phyloP scores from a whole-genome alignment of 2,113 vertebrate species.

The Anthoscopus minutus region DNA sequence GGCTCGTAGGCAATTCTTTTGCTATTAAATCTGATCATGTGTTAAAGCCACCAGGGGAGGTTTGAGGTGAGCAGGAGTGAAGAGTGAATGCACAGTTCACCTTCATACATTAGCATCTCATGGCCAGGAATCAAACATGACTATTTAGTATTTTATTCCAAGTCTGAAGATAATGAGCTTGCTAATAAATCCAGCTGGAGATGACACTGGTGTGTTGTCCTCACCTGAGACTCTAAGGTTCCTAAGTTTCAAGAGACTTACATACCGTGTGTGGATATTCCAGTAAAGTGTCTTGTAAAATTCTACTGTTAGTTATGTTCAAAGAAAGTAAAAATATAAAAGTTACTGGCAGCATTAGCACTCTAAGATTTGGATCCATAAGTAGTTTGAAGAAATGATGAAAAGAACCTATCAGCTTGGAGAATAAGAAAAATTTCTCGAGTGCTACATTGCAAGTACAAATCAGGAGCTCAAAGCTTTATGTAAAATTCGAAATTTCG shows the following conservation, averaged over 20 bases:
- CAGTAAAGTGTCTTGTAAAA: neutral
- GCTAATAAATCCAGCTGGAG: neutral
- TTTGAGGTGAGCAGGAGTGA: neutral
- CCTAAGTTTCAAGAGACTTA: neutral
- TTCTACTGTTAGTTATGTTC: neutral
- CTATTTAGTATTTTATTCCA: neutral
- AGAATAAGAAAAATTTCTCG: neutral
- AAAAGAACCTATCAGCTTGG: neutral
- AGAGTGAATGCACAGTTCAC: neutral
- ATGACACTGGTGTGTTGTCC: neutral
- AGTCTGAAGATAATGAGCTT: neutral
- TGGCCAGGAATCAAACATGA: neutral
- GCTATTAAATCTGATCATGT: neutral
- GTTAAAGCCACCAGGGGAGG: neutral
- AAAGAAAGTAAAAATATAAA: neutral
- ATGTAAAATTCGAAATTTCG: neutral
- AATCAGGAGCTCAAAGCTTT: neutral
- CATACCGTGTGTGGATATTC: neutral
- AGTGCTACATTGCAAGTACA: neutral
- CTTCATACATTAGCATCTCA: neutral
- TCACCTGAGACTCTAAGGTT: neutral
- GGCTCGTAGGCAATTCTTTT: neutral
- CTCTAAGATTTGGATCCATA: neutral
- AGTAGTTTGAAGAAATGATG: neutral
- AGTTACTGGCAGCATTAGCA: neutral